phyloP scores from a whole-genome alignment of 2,113 vertebrate species.

The Crotophaga sulcirostris region DNA sequence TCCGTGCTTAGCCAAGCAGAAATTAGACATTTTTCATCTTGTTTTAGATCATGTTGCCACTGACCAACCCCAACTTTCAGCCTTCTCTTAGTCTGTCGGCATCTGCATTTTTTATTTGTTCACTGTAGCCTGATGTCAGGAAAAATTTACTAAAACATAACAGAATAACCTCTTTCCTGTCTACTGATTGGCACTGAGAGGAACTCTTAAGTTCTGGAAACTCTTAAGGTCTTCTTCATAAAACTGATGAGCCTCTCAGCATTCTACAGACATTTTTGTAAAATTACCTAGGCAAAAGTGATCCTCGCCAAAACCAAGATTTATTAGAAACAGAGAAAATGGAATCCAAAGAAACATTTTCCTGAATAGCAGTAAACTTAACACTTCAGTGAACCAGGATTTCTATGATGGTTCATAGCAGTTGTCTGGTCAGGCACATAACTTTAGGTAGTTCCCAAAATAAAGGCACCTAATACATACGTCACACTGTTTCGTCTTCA shows the following conservation, averaged over 20 bases:
- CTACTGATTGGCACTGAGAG: background rate
- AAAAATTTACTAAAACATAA: background rate
- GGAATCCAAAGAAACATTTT: conserved; percentile 32
- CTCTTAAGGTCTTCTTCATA: conserved; percentile 34
- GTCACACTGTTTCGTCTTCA: background rate
- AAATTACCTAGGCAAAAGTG: conserved; percentile 53
- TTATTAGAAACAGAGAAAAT: conserved; percentile 55
- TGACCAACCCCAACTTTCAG: background rate
- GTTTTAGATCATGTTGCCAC: background rate
- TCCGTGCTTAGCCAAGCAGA: background rate
- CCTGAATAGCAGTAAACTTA: conserved; percentile 37
- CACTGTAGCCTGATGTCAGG: background rate
- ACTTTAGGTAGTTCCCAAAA: background rate
- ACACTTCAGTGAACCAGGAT: conserved; percentile 3
- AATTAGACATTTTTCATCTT: background rate
- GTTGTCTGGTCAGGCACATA: background rate
- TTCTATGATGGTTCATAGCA: background rate
- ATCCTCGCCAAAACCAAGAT: conserved; percentile 38
- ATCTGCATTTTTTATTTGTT: background rate
- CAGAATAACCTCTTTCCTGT: background rate
- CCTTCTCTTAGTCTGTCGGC: background rate
- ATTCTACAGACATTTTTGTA: conserved; percentile 34
- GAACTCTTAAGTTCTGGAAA: conserved; percentile 17
- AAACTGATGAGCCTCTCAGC: conserved; percentile 2
- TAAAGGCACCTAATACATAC: background rate